Evolutionary conservation across 2,888 invertebrate species (phyloP).

Genomic region (Odiellus spinosus): DNA sequence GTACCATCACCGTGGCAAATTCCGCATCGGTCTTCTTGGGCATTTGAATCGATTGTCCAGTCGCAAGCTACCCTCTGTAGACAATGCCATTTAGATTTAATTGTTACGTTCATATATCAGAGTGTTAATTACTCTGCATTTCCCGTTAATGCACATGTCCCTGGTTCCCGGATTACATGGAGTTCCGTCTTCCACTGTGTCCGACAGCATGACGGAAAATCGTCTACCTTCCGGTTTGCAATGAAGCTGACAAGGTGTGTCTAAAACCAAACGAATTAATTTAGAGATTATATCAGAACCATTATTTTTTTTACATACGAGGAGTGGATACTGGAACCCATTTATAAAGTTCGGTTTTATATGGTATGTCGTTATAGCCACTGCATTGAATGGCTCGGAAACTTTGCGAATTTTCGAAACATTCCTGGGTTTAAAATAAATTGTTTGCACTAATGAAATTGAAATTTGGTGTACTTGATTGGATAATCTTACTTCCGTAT

Average conservation of each 20-base stretch:
- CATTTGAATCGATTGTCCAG: constrained; percentile 63
- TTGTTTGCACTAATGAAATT: background rate
- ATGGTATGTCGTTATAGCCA: constrained; percentile 46
- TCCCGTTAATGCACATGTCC: constrained; percentile 66
- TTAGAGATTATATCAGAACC: too few species aligned
- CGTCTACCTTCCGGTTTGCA: constrained; percentile 60
- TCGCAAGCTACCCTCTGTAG: constrained; percentile 74
- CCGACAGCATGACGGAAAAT: constrained; percentile 54
- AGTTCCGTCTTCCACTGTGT: constrained; percentile 64
- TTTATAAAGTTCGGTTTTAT: constrained; percentile 34
- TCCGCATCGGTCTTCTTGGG: constrained; percentile 67
- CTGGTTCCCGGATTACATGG: constrained; percentile 63
- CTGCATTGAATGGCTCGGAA: constrained; percentile 64
- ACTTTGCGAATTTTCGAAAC: constrained; percentile 49
- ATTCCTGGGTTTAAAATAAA: constrained; percentile 32
- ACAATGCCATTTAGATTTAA: background rate
- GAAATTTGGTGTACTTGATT: background rate
- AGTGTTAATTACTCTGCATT: constrained; percentile 45
- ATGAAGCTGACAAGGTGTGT: constrained; percentile 53
- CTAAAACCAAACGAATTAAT: constrained; percentile 25
- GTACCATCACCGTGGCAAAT: constrained; percentile 69
- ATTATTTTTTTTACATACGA: too few species aligned
- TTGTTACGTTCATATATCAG: background rate
- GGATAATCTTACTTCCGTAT: constrained; percentile 40
- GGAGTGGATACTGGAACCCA: constrained; percentile 37